Evolutionary conservation across 2,113 vertebrate species (phyloP).

Genomic region (Potamarius usumacintae): DNA sequence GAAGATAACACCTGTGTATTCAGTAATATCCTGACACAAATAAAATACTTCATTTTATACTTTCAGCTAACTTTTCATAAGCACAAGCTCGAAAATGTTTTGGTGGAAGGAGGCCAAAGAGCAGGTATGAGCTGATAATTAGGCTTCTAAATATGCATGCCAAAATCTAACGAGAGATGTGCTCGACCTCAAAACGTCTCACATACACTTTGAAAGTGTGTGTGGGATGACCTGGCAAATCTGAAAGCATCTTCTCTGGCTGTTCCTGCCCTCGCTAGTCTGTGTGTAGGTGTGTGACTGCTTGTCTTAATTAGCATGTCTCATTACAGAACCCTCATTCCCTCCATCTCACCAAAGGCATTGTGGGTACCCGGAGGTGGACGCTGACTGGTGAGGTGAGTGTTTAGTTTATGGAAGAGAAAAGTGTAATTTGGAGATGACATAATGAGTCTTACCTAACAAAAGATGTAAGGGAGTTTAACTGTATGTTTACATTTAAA

Average conservation of each 20-base stretch:
- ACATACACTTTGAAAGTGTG: neutral
- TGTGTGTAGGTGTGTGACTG: constrained; percentile 24
- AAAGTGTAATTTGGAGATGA: neutral
- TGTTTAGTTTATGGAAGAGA: neutral
- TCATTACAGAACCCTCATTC: neutral
- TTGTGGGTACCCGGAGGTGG: constrained; percentile 19
- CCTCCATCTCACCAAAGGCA: constrained; percentile 11
- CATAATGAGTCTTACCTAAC: neutral
- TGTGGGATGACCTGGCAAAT: neutral
- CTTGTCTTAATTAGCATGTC: constrained; percentile 27
- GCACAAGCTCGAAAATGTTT: neutral
- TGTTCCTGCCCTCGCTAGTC: neutral
- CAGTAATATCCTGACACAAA: neutral
- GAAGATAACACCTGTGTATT: neutral
- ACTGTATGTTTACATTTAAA: neutral
- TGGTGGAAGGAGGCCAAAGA: constrained; percentile 6
- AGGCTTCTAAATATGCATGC: neutral
- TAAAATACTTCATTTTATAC: neutral
- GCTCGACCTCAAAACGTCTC: neutral
- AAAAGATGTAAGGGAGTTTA: neutral
- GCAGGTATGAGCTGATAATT: constrained; percentile 9
- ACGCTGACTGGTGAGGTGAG: neutral
- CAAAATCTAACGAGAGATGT: constrained; percentile 1
- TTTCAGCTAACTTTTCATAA: neutral
- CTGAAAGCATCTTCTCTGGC: neutral